These are phyloP conservation scores for Drosophila multiciliata DNA, from an alignment of 2,888 invertebrate species.

Conservation along the genomic window DNA sequence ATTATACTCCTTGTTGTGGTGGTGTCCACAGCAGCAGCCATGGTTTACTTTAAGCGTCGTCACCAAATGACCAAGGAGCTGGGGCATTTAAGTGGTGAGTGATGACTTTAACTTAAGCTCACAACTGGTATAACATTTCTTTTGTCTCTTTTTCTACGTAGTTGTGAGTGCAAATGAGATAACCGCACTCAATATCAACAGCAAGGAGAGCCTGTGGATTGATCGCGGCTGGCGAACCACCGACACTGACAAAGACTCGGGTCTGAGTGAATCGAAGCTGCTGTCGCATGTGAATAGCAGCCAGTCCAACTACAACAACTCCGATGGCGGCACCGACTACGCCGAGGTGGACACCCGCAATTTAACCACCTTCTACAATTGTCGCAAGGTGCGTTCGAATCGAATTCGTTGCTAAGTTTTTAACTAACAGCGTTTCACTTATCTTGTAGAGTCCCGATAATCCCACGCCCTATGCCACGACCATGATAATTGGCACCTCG, in stretches of 20 bases:
- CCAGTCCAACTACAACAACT: conserved; percentile 85
- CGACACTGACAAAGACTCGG: conserved; percentile 88
- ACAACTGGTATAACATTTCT: background rate
- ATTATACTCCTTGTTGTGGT: conserved; percentile 83
- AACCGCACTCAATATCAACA: conserved; percentile 85
- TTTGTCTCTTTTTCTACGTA: conserved; percentile 24
- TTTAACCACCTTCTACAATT: conserved; percentile 90
- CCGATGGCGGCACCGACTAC: conserved; percentile 87
- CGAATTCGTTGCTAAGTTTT: background rate
- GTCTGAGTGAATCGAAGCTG: conserved; percentile 86
- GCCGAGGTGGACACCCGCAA: conserved; percentile 89
- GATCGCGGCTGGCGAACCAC: conserved; percentile 89
- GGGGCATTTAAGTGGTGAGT: conserved; percentile 88
- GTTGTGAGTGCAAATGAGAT: conserved; percentile 86
- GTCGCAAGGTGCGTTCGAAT: conserved; percentile 86
- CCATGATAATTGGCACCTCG: conserved; percentile 87
- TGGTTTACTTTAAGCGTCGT: conserved; percentile 84
- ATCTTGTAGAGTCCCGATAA: conserved; percentile 86
- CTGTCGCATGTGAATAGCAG: conserved; percentile 86
- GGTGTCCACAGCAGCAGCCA: conserved; percentile 82
- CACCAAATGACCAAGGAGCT: conserved; percentile 86
- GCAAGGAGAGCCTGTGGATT: conserved; percentile 89
- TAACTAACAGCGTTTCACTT: conserved; percentile 13
- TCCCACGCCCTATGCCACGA: conserved; percentile 91
- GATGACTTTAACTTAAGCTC: rapidly evolving